A percentile compares a stretch with the other conserved stretches of the same genome.
Evolutionary conservation across 1,140 invertebrate genomes (phyloP).

Genomic region (Drosophila kohkoa): DNA sequence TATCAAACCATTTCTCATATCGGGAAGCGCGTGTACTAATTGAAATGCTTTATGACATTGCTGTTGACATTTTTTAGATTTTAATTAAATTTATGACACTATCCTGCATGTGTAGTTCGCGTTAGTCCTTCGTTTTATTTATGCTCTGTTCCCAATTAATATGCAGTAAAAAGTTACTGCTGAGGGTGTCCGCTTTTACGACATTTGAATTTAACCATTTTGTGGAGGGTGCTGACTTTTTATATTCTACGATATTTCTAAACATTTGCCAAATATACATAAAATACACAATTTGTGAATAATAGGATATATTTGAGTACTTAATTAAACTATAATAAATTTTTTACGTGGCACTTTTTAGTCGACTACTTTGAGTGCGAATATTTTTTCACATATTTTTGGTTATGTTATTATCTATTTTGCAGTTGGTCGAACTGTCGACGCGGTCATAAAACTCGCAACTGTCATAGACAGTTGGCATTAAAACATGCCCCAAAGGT

Average conservation of each 20-base stretch:
- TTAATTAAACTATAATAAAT: background rate
- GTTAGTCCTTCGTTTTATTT: background rate
- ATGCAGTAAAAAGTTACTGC: background rate
- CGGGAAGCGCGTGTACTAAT: conserved; percentile 50
- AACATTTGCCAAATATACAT: no score
- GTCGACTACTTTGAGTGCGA: background rate
- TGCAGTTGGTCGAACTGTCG: conserved; percentile 40
- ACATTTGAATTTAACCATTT: no score
- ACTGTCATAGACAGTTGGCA: conserved; percentile 32
- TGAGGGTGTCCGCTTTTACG: background rate
- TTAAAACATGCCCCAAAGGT: conserved; percentile 26
- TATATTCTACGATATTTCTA: no score
- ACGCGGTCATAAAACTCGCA: conserved; percentile 32
- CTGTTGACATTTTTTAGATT: conserved; percentile 71
- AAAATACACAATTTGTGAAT: no score
- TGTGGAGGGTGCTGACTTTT: no score
- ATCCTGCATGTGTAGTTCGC: conserved; percentile 9
- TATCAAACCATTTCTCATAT: conserved; percentile 25
- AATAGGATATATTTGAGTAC: no score
- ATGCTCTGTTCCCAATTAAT: background rate
- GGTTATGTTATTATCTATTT: conserved; percentile 37
- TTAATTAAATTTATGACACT: conserved; percentile 76
- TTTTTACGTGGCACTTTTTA: conserved; percentile 33
- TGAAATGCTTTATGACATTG: conserved; percentile 63
- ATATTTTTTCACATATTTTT: conserved; percentile 18